Percentiles rank a stretch among this genome's conserved stretches.
phyloP scores from a whole-genome alignment of 1,140 invertebrate genomes.

The Homarus americanus region DNA sequence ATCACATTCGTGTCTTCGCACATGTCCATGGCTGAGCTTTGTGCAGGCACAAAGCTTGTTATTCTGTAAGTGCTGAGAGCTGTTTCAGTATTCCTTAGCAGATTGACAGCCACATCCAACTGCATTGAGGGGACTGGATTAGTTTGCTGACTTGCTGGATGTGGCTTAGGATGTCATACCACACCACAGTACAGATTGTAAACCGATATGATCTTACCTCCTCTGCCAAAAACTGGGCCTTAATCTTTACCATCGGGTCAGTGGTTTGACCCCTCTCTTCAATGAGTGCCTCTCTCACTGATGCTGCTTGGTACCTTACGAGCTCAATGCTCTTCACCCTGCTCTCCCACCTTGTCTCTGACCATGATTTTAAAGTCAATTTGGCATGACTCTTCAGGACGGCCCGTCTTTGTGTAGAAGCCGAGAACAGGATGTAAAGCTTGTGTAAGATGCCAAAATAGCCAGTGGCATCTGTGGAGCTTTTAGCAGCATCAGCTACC shows the following conservation, averaged over 20 bases:
- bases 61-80: slow-evolving; percentile 30
- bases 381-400: slow-evolving; percentile 73
- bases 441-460: slow-evolving; percentile 50
- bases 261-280: slow-evolving; percentile 36
- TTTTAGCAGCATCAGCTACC: slow-evolving; percentile 46
- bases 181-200: slow-evolving; percentile 51
- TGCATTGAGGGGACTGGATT: slow-evolving; percentile 10
- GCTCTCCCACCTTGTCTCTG: slow-evolving; percentile 75
- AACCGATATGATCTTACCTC: slow-evolving; percentile 55
- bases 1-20: slow-evolving; percentile 59
- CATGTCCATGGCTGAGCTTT: slow-evolving; percentile 35
- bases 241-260: slow-evolving; percentile 31
- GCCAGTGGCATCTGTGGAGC: slow-evolving; percentile 36
- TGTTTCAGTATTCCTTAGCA: slow-evolving; percentile 12
- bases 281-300: slow-evolving; percentile 50
- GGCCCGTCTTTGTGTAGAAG: slow-evolving; percentile 73
- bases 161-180: slow-evolving; percentile 14
- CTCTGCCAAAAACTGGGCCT: slow-evolving; percentile 41
- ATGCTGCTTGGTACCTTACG: slow-evolving; percentile 50
- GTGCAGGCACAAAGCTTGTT: slow-evolving; percentile 41
- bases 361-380: slow-evolving; percentile 73
- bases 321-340: slow-evolving; percentile 54
- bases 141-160: slow-evolving; percentile 33
- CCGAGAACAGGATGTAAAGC: slow-evolving; percentile 75
- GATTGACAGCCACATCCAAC: slow-evolving; percentile 29